Conservation (phyloP, 2,888 invertebrate species). For the Chymomyza fuscimana region DNA sequence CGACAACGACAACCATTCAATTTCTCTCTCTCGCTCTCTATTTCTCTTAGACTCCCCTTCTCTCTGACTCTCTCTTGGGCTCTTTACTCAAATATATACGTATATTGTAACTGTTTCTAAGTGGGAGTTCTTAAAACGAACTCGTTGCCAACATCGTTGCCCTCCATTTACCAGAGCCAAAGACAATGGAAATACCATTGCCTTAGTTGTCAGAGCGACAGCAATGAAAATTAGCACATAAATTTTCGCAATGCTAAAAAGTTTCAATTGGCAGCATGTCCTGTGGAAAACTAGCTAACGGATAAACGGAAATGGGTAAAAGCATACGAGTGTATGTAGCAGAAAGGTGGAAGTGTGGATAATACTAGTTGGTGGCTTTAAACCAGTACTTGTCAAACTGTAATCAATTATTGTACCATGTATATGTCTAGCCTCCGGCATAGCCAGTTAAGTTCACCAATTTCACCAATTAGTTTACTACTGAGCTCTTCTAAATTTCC, state of each 20-base stretch:
- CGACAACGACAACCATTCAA: constrained; percentile 28
- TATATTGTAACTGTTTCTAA: background rate
- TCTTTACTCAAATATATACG: constrained; percentile 22
- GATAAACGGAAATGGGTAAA: background rate
- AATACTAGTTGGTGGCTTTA: background rate
- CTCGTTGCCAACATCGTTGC: background rate
- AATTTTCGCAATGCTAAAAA: background rate
- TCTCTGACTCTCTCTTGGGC: background rate
- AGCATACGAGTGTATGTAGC: background rate
- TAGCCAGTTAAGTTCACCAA: background rate
- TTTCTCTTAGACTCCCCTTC: background rate
- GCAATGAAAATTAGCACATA: constrained; percentile 9
- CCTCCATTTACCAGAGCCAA: constrained; percentile 8
- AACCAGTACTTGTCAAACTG: background rate
- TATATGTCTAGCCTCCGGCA: no score
- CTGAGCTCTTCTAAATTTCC: no score
- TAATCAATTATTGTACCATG: background rate
- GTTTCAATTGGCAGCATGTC: constrained; percentile 14
- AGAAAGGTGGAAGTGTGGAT: background rate
- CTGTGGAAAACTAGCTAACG: background rate
- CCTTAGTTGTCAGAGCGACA: constrained; percentile 9
- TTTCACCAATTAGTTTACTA: no score
- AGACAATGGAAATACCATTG: background rate
- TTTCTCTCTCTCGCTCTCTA: background rate
- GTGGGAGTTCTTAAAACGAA: constrained; percentile 2